Evolutionary conservation across 2,797 vertebrate genomes (phyloP), one percentile per base, ranked within the genome.

Genomic region (Falco concolor): DNA sequence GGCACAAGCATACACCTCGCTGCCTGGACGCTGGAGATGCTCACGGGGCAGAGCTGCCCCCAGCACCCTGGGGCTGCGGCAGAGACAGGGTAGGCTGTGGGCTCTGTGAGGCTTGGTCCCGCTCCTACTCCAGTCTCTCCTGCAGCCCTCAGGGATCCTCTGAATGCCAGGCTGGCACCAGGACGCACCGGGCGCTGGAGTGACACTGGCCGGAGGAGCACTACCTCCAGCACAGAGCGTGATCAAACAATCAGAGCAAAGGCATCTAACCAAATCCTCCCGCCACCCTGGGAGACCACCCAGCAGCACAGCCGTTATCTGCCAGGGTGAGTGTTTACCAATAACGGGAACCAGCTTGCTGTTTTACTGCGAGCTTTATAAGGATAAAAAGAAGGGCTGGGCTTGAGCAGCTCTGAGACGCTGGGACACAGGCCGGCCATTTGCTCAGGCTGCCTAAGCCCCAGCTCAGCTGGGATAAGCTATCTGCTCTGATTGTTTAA

Each of bases 271-370:
- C 97, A 98, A 97, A 94, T 68, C 94, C 97, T 97, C 95, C 97
- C 84, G 97, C 97, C 97, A 97, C 96, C 96, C 97, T 77, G 97
- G 97, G 98, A 98, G 98, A 98, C 98, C 98, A 98, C 98, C 98
- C 98, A 98, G 98, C 97, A 97, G 98, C 97, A 98, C 75, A 84
- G 97, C 97, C 96, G 97, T 97, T 98, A 98, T 98, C 98, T 98
- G 98, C 98, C 98, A 98, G 98, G 98, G 97, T 96, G 96, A 98
- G 97, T 98, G 98, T 98, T 98, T 98, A 98, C 98, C 98, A 98
- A 98, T 98, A 98, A 98, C 98, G 97, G 98, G 98, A 98, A 98
- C 98, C 98, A 98, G 98, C 98, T 98, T 98, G 97, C 98, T 97
- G 98, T 98, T 97, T 98, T 97, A 98, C 98, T 98, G 98, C 88